A percentile compares a stretch with the other conserved stretches of the same genome.
Evolutionary conservation across 2,113 vertebrate genomes (phyloP).

Genomic region (Pleuronectes platessa): DNA sequence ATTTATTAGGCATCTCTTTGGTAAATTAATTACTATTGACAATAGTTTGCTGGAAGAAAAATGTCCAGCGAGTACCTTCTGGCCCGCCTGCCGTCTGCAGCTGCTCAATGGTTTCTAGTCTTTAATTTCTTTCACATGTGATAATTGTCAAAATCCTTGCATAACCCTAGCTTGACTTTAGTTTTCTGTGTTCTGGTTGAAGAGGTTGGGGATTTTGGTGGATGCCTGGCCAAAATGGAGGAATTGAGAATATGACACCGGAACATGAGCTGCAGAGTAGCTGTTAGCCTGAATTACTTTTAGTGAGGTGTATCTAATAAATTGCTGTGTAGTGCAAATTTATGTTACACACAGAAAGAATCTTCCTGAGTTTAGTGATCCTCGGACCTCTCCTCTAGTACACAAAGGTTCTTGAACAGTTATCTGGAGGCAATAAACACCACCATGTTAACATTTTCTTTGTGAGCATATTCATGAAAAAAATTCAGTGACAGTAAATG

Average conservation of each 20-base stretch:
- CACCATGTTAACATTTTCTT: no score
- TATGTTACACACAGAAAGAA: no score
- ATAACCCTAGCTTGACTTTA: background rate
- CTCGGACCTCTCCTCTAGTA: no score
- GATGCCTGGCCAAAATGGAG: background rate
- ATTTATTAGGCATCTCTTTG: background rate
- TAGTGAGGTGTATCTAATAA: no score
- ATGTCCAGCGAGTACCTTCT: constrained; percentile 13
- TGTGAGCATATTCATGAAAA: no score
- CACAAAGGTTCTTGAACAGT: no score
- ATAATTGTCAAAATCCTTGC: constrained; percentile 18
- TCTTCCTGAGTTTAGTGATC: no score
- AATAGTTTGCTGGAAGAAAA: background rate
- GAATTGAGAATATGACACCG: background rate
- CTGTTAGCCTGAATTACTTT: background rate
- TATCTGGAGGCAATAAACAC: no score
- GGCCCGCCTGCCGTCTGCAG: constrained; percentile 30
- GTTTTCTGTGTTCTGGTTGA: background rate
- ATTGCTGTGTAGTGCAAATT: no score
- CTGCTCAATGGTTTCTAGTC: constrained; percentile 33
- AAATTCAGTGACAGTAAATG: background rate
- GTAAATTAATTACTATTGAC: constrained; percentile 19
- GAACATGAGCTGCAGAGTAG: background rate
- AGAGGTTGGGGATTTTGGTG: background rate
- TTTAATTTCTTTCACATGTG: constrained; percentile 13